Evolutionary conservation across 2,797 vertebrate species (phyloP), one percentile per base, ranked within the genome.

Genomic region (Poecile montanus): DNA sequence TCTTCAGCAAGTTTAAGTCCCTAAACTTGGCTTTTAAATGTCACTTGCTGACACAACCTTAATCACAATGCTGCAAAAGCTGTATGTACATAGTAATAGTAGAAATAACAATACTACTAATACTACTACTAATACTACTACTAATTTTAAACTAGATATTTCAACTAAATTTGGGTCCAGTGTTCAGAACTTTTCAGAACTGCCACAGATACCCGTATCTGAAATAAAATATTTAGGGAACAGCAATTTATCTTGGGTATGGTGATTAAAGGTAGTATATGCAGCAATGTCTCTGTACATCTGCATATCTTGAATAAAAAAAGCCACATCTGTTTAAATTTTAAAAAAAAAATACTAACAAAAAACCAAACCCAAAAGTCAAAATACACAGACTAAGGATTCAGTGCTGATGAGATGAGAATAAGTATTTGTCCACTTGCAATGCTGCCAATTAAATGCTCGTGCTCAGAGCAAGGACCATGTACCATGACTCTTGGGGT

Each of bases 11-110:
- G 44, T 79, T 95, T 60, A 90, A 88, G 89, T 82, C 88, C 63
- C 85, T 91, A 71, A 95, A 91, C 40, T 90, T 82, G 71, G 45
- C 32, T 94, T 94, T 94, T 86, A 88, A 90, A 91, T 58, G 80
- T 88, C 88, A 74, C 51, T 95, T 94, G 79, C 94, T 88, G 82
- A 95, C 71, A 93, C 85, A 91, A 88, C 38, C 65, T 93, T 93
- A 94, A 90, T 93, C 67, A 61, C 60, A 93, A 89, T 7, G 27
- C 62, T 93, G 58, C 45, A 86, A 95, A 90, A 86, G 56, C 36
- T 56, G 16, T 76, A 71, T 63, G 53, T 50, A 47, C 29, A 75
- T 54, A 72, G 53, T 21, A 84, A 81, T 61, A 72, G n/a, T 18
- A 65, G 25, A 13, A 66, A 66, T 16, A 65, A n/a, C 7, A 42